phyloP scores from a whole-genome alignment of 2,888 invertebrate species.

The Eupelmus urozonus region DNA sequence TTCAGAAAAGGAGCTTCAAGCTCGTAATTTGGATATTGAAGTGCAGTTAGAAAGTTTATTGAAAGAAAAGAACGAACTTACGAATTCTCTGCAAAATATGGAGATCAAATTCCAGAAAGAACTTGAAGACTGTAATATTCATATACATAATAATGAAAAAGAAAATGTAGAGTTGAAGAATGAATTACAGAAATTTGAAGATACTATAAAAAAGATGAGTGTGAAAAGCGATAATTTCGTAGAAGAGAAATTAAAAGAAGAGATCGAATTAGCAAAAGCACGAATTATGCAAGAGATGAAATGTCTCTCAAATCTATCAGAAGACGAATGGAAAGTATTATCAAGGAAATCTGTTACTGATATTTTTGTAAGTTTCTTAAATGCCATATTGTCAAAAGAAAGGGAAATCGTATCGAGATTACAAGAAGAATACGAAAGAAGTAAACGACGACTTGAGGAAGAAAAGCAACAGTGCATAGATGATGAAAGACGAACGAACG shows the following conservation, averaged over 20 bases:
- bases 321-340: slow-evolving; percentile 52
- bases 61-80: slow-evolving; percentile 59
- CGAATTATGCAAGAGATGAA: slow-evolving; percentile 70
- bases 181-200: slow-evolving; percentile 61
- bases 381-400: slow-evolving; percentile 69
- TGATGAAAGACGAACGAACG: slow-evolving; percentile 65
- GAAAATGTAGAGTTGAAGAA: slow-evolving; percentile 66
- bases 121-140: slow-evolving; percentile 52
- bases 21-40: slow-evolving; percentile 63
- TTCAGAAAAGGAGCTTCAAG: slow-evolving; percentile 60
- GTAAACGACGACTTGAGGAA: slow-evolving; percentile 66
- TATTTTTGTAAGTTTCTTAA: slow-evolving; percentile 68
- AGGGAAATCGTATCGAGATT: slow-evolving; percentile 68
- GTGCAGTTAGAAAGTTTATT: slow-evolving; percentile 63
- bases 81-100: not conserved
- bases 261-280: slow-evolving; percentile 56
- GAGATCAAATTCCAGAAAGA: slow-evolving; percentile 52
- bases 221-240: slow-evolving; percentile 30
- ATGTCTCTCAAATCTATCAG: slow-evolving; percentile 60
- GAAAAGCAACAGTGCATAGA: slow-evolving; percentile 67
- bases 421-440: slow-evolving; percentile 62
- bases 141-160: slow-evolving; percentile 56
- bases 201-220: slow-evolving; percentile 36
- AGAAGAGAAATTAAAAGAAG: slow-evolving; percentile 44
- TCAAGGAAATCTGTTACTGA: slow-evolving; percentile 64